These are phyloP conservation scores for Orthonyx spaldingii DNA, from an alignment of 2,113 vertebrate species.

Conservation along the genomic window DNA sequence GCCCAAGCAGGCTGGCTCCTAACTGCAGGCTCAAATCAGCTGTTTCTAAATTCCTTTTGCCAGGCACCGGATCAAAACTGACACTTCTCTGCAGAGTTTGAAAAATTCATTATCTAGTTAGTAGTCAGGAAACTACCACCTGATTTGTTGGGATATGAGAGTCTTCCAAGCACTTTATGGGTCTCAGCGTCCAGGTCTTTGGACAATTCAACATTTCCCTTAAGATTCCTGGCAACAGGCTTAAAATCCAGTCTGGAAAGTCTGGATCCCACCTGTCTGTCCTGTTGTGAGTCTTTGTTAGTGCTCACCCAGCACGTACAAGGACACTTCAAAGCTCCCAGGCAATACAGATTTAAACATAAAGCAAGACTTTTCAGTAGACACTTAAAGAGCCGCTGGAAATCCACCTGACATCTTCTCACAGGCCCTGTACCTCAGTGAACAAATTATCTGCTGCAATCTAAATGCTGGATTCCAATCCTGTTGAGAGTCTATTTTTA, in stretches of 20 bases:
- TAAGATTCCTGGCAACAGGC: neutral
- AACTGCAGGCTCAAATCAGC: neutral
- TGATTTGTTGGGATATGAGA: neutral
- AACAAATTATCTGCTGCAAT: neutral
- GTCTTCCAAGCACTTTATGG: fast-evolving
- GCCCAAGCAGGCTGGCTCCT: neutral
- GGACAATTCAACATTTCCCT: neutral
- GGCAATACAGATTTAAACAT: neutral
- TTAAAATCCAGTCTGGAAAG: neutral
- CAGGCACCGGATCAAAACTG: neutral
- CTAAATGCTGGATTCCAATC: neutral
- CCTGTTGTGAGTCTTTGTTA: neutral
- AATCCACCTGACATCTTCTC: fast-evolving
- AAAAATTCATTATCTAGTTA: neutral
- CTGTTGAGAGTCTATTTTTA: neutral
- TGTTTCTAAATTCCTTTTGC: neutral
- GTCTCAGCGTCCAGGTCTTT: neutral
- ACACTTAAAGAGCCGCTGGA: neutral
- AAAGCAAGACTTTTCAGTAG: neutral
- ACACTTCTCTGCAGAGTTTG: neutral
- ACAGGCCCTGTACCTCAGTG: neutral
- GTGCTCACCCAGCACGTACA: neutral
- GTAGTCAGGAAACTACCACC: neutral
- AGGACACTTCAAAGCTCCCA: neutral
- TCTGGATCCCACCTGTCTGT: neutral